These are phyloP conservation scores for Saccostrea glomerata DNA, from an alignment of 1,140 invertebrate species.

Conservation along the genomic window DNA sequence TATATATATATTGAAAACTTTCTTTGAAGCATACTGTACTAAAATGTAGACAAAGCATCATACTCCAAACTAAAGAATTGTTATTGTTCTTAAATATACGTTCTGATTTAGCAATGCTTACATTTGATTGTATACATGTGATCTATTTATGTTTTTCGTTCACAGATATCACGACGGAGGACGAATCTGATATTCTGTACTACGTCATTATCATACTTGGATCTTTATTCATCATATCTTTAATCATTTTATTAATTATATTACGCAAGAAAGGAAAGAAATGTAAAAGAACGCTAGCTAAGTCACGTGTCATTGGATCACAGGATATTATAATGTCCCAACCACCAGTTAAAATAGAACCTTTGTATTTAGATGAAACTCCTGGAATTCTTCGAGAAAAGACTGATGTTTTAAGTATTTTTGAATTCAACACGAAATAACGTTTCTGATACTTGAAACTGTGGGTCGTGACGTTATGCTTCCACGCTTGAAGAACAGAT, in stretches of 20 bases:
- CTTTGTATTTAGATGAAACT: background rate
- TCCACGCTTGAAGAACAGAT: too few species aligned
- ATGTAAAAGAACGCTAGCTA: background rate
- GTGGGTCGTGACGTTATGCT: too few species aligned
- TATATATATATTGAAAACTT: too few species aligned
- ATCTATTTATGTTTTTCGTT: background rate
- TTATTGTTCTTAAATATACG: too few species aligned
- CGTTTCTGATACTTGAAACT: too few species aligned
- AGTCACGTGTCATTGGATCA: background rate
- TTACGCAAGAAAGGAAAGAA: background rate
- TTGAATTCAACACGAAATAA: conserved; percentile 4
- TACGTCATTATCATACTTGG: conserved; percentile 9
- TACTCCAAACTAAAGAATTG: too few species aligned
- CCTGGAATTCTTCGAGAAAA: background rate
- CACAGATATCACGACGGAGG: background rate
- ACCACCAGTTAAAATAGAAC: background rate
- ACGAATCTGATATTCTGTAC: conserved; percentile 7
- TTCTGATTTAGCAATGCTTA: too few species aligned
- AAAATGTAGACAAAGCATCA: too few species aligned
- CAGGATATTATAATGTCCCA: background rate
- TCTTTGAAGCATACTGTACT: too few species aligned
- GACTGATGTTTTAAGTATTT: background rate
- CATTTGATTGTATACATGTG: too few species aligned
- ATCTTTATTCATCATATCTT: background rate
- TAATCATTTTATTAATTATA: background rate